Base-by-base conservation (phyloP, 1,140 invertebrate genomes). In the Panagrolaimus sp. region DNA sequence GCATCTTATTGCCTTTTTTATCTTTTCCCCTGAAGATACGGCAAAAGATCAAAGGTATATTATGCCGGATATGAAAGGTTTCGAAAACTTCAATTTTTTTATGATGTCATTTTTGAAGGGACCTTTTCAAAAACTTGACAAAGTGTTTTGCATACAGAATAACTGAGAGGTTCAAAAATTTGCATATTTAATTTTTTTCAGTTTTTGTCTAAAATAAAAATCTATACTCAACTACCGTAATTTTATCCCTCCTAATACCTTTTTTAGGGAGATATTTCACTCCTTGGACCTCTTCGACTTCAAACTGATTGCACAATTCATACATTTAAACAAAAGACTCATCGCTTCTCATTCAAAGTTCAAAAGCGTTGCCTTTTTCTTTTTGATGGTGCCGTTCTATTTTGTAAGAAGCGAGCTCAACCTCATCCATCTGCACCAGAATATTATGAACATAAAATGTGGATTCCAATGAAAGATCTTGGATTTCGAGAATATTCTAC, bases 391-490 rank as follows among this genome's bases (percentile, higher is more conserved):
- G 80, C 77, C 43, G 63, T 82, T 46, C 71, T 82, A 24, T 82
- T 82, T 71, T 82, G 80, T 69, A 82, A 82, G 68, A 75, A 78
- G 58, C 70, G 79, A 6, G 24, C 58, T 17, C 67, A 80, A 43
- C 45, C 72, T 9, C 1, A 69, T n/a, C 77, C 78, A 32, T 64
- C 48, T 28, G 66, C 76, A 10, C 66, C 75, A 1, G 80, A 82
- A 67, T 83, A 79, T 64, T 82, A 76, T 65, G 80, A 82, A 47
- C 74, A 83, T 70, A 82, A 82, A 47, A 62, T 81, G 24, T 79
- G 69, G 43, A 79, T 80, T n/a, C n/a, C n/a, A n/a, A n/a, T n/a
- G n/a, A n/a, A n/a, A n/a, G n/a, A n/a, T n/a, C n/a, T n/a, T n/a
- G n/a, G n/a, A n/a, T n/a, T n/a, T n/a, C n/a, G n/a, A n/a, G n/a